A percentile compares a stretch with the other conserved stretches of the same genome.
Conservation (phyloP, 2,888 invertebrate species). For the Laothoe populi region DNA sequence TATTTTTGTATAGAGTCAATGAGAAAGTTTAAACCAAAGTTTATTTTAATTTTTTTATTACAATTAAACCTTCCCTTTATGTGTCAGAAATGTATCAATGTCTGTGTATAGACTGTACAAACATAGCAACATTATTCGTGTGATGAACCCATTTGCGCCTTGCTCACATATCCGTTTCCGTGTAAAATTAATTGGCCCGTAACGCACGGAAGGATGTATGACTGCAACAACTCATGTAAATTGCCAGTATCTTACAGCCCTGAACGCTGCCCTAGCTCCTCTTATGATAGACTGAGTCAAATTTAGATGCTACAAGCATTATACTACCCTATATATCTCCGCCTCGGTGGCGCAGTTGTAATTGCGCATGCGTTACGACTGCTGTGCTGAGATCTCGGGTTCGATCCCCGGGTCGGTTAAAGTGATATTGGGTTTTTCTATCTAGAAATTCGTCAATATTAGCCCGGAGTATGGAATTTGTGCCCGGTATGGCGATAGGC, state of each 20-base stretch:
- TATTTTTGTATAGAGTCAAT: neutral
- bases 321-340: neutral
- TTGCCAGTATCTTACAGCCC: slow-evolving; percentile 57
- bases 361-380: no score
- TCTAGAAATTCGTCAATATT: no score
- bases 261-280: slow-evolving; percentile 2
- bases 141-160: slow-evolving; percentile 75
- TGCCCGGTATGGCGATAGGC: no score
- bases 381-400: no score
- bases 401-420: no score
- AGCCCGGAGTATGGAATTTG: no score
- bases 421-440: no score
- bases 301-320: neutral
- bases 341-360: no score
- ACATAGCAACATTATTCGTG: slow-evolving; percentile 53
- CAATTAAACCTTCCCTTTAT: neutral
- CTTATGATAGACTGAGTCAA: slow-evolving; percentile 18
- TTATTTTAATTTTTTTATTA: neutral
- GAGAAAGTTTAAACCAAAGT: neutral
- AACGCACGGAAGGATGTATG: slow-evolving; percentile 80
- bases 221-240: slow-evolving; percentile 79
- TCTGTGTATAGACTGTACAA: slow-evolving; percentile 4
- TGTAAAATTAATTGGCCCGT: slow-evolving; percentile 81
- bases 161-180: slow-evolving; percentile 80
- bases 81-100: slow-evolving; percentile 32